Evolutionary conservation across 2,113 vertebrate species (phyloP), one percentile per base, ranked within the genome.

Genomic region (Thunnus maccoyii): DNA sequence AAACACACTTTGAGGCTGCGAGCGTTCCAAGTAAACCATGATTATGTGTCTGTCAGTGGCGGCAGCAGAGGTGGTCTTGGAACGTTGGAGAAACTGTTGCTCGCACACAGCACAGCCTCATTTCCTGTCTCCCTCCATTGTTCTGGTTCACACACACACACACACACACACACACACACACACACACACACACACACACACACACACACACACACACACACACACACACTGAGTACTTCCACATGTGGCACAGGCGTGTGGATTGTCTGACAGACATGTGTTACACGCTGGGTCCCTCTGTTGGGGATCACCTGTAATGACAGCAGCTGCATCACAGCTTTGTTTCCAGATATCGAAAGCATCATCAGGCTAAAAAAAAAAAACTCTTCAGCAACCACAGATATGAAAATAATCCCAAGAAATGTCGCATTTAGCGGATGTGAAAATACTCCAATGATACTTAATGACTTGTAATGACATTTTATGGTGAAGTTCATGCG

Each of bases 51-150:
- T 75, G 79, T 78, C 67, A 46, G 51, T 51, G 54, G 54, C 80
- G 50, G 60, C 54, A 76, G 56, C 68, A 54, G 74, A 60, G 76
- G 71, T 80, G 85, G 80, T 85, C 82, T 52, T 48, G 32, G 50
- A 78, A n/a, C 15, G 3, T 32, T 27, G n/a, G 66, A 41, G 44
- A 44, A 74, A 69, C 62, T 83, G 68, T 30, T 82, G 63, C 78
- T 84, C 76, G 58, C 62, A 62, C 60, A 77, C 60, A 83, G 55
- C 68, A 67, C 27, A 68, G 58, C 25, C 64, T 61, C 72, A 67
- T 80, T 91, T 90, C 86, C 91, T 90, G 81, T 80, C 86, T 82
- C 64, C 46, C 62, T 83, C 78, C 61, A 88, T 92, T 88, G 85
- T 88, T 88, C 88, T 84, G 27, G 25, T 67, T 76, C 51, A 64